Evolutionary conservation across 2,113 vertebrate species (phyloP), one percentile per base, ranked within the genome.

Genomic region (Heterochromis multidens): DNA sequence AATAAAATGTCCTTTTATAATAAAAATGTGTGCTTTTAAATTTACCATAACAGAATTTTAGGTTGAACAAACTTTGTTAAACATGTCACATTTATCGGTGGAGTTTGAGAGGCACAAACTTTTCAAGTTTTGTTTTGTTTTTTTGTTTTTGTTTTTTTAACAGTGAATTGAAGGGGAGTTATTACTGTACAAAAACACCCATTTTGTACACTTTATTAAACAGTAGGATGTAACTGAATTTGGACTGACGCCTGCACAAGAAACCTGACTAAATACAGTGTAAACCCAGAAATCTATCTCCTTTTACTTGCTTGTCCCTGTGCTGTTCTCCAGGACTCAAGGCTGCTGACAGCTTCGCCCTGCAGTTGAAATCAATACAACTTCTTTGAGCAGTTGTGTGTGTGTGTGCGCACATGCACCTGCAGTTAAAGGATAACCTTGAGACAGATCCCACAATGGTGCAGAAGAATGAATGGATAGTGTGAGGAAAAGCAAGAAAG

Each of bases 291-390:
- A 86, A 76, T 91, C 57, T 58, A 57, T 92, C 70, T 72, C 43
- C 62, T 86, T 82, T 92, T 62, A 76, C 83, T 57, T 58, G 54
- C 23, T 37, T 61, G 89, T 89, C 88, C 89, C 92, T 79, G 70
- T 29, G 85, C 90, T 87, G 77, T 33, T 90, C 60, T 86, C 78
- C 82, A 83, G 70, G 83, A 92, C 85, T 91, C 86, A 90, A 93
- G 89, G 90, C 85, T 89, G 84, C 89, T 93, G 89, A 93, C 90
- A 90, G 93, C 77, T 89, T 90, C 27, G 52, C 84, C 90, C 88
- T 62, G 62, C 84, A 92, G 90, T 87, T 46, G 77, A 77, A 93
- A 96, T 95, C 94, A 91, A 95, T 95, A 93, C 83, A 83, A 84
- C 54, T 90, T 91, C 89, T 92, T 90, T 91, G 77, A 92, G 89